Conservation (phyloP, 2,797 vertebrate genomes). For the Hoplostethus mediterraneus region DNA sequence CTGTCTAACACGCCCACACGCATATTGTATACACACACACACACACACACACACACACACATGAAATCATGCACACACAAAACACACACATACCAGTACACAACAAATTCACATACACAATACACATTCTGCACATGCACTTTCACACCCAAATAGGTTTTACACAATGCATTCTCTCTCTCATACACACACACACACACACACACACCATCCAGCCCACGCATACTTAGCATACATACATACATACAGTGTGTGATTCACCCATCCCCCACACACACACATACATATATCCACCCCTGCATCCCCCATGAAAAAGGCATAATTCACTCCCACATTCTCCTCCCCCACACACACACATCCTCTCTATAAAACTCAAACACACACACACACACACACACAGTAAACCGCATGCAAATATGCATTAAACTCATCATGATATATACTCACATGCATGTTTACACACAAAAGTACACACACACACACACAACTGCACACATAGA, state of each 20-base stretch:
- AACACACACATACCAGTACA: not conserved
- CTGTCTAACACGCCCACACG: conserved; percentile 10
- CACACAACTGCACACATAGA: conserved; percentile 20
- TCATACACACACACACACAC: no score
- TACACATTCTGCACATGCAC: no score
- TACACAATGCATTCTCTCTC: not conserved
- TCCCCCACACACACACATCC: conserved; percentile 78
- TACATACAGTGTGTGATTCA: conserved; percentile 57
- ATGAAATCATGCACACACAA: not conserved
- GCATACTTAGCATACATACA: conserved; percentile 72
- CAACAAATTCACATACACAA: no score
- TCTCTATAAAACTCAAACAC: conserved; percentile 68
- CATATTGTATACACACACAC: conserved; percentile 18
- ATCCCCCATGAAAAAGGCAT: conserved; percentile 76
- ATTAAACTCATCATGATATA: conserved; percentile 28
- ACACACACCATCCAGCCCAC: conserved; percentile 53
- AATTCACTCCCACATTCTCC: conserved; percentile 81
- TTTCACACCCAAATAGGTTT: not conserved
- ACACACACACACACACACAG: conserved; percentile 36
- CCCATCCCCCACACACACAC: conserved; percentile 78
- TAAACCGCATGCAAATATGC: conserved; percentile 19
- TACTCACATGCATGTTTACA: not conserved
- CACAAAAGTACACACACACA: not conserved
- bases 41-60: no score
- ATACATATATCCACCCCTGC: conserved; percentile 79